Evolutionary conservation across 2,888 invertebrate genomes (phyloP).

Genomic region (Sphecodes monilicornis): DNA sequence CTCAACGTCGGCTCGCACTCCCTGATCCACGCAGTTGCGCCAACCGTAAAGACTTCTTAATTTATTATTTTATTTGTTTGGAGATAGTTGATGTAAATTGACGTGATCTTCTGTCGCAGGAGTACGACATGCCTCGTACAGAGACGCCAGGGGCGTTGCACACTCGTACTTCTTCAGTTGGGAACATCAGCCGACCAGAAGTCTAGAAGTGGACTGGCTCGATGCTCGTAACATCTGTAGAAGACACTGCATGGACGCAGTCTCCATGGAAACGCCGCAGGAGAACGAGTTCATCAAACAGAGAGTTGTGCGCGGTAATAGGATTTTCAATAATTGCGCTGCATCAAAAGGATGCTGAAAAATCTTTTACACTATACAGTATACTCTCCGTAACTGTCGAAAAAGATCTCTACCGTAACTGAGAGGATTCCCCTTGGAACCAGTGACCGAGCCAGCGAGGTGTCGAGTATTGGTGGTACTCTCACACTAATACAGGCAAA

Average conservation of each 20-base stretch:
- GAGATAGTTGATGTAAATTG: background rate
- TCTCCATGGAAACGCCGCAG: constrained; percentile 95
- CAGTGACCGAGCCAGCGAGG: too few species aligned
- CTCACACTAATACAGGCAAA: too few species aligned
- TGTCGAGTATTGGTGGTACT: too few species aligned
- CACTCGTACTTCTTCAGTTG: constrained; percentile 98
- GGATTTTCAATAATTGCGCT: too few species aligned
- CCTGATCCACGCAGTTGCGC: constrained; percentile 96
- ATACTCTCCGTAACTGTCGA: too few species aligned
- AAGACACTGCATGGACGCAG: constrained; percentile 97
- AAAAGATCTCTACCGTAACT: too few species aligned
- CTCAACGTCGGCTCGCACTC: constrained; percentile 93
- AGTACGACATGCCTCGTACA: constrained; percentile 94
- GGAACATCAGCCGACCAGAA: constrained; percentile 93
- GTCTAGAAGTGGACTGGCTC: constrained; percentile 94
- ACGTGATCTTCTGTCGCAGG: constrained; percentile 85
- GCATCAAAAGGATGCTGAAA: too few species aligned
- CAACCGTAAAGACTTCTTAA: constrained; percentile 89
- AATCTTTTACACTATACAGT: too few species aligned
- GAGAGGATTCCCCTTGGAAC: too few species aligned
- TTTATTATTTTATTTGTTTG: background rate
- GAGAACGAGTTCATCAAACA: constrained; percentile 96
- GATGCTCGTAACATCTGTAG: constrained; percentile 96
- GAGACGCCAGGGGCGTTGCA: constrained; percentile 94
- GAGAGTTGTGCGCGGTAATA: constrained; percentile 87